Evolutionary conservation across 1,140 invertebrate genomes (phyloP).

Genomic region (Solenopsis fugax): DNA sequence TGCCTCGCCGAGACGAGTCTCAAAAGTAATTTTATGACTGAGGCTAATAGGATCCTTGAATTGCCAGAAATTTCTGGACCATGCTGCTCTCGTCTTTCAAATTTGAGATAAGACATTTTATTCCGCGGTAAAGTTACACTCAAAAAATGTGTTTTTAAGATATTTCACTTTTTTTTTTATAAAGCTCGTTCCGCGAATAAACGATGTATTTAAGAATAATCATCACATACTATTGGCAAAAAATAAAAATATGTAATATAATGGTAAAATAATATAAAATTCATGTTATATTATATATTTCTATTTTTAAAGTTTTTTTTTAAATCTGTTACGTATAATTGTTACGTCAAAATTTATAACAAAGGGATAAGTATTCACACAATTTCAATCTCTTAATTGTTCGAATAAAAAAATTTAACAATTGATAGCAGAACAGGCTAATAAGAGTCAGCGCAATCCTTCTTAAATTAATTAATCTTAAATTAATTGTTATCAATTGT

Average conservation of each 20-base stretch:
- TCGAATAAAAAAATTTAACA: background rate
- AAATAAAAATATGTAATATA: background rate
- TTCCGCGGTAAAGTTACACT: background rate
- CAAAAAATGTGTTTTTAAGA: background rate
- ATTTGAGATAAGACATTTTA: background rate
- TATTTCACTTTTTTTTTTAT: background rate
- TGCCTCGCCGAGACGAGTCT: background rate
- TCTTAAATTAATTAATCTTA: too few species aligned
- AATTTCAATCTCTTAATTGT: background rate
- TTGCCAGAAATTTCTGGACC: background rate
- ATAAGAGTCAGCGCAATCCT: too few species aligned
- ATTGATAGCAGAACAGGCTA: too few species aligned
- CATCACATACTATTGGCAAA: background rate
- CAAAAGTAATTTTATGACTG: slow-evolving; percentile 41
- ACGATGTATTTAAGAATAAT: background rate
- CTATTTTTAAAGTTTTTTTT: background rate
- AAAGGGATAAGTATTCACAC: background rate
- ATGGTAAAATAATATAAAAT: background rate
- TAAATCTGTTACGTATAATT: background rate
- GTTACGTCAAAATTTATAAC: background rate
- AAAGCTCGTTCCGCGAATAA: background rate
- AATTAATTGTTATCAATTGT: too few species aligned
- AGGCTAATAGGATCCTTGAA: background rate
- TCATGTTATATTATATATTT: background rate
- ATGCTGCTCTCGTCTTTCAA: background rate